Conservation (phyloP, 2,888 invertebrate species). For the Acanthosepion esculentum region DNA sequence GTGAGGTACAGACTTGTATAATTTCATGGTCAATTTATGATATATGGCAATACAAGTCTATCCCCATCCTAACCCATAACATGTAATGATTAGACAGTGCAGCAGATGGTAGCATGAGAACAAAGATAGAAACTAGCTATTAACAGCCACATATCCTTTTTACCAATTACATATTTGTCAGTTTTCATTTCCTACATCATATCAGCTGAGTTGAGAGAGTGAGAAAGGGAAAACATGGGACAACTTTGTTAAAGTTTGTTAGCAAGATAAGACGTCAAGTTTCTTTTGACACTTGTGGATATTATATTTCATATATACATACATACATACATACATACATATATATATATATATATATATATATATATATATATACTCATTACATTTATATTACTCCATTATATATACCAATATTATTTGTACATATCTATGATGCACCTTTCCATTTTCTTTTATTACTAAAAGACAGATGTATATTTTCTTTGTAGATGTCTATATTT, state of each 20-base stretch:
- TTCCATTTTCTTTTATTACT: too few relatives aligned
- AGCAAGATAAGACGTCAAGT: not conserved
- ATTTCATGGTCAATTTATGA: slow-evolving; percentile 33
- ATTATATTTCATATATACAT: not conserved
- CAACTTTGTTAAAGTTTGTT: not conserved
- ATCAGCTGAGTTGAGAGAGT: not conserved
- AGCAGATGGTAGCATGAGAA: not conserved
- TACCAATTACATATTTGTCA: slow-evolving; percentile 14
- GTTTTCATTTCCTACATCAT: not conserved
- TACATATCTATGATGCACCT: too few relatives aligned
- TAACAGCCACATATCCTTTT: slow-evolving; percentile 14
- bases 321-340: too few relatives aligned
- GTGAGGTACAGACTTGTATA: not conserved
- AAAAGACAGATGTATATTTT: too few relatives aligned
- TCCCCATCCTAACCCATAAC: not conserved
- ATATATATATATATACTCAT: not conserved
- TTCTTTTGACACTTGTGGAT: not conserved
- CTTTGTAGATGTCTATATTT: too few relatives aligned
- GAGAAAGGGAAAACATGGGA: not conserved
- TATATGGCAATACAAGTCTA: not conserved
- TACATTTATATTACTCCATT: not conserved
- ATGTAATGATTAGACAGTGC: not conserved
- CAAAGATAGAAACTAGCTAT: slow-evolving; percentile 33
- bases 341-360: not conserved
- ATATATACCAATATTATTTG: too few relatives aligned